Evolutionary conservation across 2,113 vertebrate genomes (phyloP), one percentile per base, ranked within the genome.

Genomic region (Callipepla californica): DNA sequence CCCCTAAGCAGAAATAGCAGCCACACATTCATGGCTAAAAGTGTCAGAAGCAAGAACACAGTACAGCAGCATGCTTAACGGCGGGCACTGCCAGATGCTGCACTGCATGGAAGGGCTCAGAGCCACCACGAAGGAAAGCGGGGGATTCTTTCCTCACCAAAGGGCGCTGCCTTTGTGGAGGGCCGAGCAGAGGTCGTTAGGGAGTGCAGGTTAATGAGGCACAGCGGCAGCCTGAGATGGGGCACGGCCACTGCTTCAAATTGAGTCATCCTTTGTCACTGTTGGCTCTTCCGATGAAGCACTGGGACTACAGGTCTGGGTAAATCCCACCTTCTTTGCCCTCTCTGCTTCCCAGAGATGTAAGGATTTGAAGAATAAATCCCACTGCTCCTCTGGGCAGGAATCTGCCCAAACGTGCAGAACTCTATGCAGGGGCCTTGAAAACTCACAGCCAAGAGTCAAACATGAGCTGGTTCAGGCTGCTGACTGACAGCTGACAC

Each of bases 71-170:
- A 1, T 61, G 48, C 86, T 93, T 86, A 91, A 83, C 0, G 2
- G 85, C 91, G 89, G 7, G 1, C 22, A 86, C 62, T 45, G 79
- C 93, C 96, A 96, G 95, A 89, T 96, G 94, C 94, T 95, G 82
- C 62, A 20, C 89, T 90, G 93, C 73, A 67, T 80, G 89, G 85
- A 66, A 77, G 75, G 75, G 87, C 82, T 93, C 36, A 74, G 74
- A 91, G 80, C 51, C 66, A 87, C 87, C 0, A 42, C 75, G 16
- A 32, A 87, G 20, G 30, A 87, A 55, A 4, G 36, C 8, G 4
- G 48, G 38, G 9, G 8, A 57, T 84, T 87, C 67, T 73, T 36
- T 63, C 89, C 67, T 70, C 79, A 69, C 63, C 80, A 25, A 67
- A 61, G 40, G 87, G 77, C 90, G 81, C 57, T 25, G n/a, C 90